These are phyloP conservation scores for Lordiphosa stackelbergi DNA, from an alignment of 1,140 invertebrate species.

Conservation along the genomic window DNA sequence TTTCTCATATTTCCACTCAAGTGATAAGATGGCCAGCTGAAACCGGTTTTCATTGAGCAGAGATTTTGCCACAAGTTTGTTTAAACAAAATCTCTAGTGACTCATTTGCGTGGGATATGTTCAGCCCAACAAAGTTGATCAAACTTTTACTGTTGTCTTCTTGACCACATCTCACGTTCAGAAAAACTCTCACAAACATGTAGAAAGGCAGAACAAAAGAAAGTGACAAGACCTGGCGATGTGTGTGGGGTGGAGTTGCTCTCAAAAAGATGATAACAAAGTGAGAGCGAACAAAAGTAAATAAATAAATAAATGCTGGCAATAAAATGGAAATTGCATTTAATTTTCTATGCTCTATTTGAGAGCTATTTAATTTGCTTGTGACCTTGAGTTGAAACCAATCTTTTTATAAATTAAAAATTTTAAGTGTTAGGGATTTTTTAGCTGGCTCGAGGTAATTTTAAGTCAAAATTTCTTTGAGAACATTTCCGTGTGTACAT, in stretches of 20 bases:
- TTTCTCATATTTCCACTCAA: too few relatives aligned
- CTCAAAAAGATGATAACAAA: constrained; percentile 20
- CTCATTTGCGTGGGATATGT: constrained; percentile 3
- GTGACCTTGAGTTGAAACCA: constrained; percentile 2
- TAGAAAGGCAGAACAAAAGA: constrained; percentile 60
- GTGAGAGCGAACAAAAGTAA: constrained; percentile 34
- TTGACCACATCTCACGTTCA: constrained; percentile 47
- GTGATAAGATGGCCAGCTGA: constrained; percentile 1
- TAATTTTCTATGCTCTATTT: constrained; percentile 49
- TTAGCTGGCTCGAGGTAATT: too few relatives aligned
- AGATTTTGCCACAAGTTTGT: constrained; percentile 12
- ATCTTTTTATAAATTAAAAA: too few relatives aligned
- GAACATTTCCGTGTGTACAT: neutral
- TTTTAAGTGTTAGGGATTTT: too few relatives aligned
- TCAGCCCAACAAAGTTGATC: too few relatives aligned
- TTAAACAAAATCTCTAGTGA: constrained; percentile 9
- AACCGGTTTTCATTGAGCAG: constrained; percentile 32
- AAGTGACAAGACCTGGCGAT: constrained; percentile 35
- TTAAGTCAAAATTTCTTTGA: too few relatives aligned
- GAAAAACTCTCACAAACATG: constrained; percentile 34
- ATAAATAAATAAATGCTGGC: constrained; percentile 13
- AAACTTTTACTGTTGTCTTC: constrained; percentile 21
- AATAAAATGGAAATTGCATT: constrained; percentile 25
- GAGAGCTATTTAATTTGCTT: constrained; percentile 1
- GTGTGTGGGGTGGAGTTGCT: constrained; percentile 15